Base-by-base conservation (phyloP, 1,140 invertebrate species). In the Bombus impatiens region DNA sequence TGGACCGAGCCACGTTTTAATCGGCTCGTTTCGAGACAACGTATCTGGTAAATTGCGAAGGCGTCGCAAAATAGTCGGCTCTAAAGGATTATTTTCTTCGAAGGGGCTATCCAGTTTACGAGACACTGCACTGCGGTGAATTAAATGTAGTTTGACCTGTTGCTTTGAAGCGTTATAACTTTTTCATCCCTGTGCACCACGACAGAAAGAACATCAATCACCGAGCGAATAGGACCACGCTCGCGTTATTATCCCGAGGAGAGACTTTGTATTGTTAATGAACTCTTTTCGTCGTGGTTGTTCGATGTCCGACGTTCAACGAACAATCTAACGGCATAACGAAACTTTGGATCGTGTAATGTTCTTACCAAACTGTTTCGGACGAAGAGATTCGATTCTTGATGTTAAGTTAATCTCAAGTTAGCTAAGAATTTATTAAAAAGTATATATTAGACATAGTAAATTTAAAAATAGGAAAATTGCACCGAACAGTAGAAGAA, bases 1-100 rank as follows among this genome's bases (percentile, higher is more conserved):
- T 10, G 59, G 4, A 62, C 59, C 28, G 13, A 12, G 44, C 62
- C 32, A 35, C 83, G 67, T 80, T 42, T 79, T 90, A 86, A 87
- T 87, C 86, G 80, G 40, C 57, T 89, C 77, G 82, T 87, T 78
- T 37, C 35, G 70, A 67, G 42, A 90, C 86, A 86, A 87, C 87
- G 81, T 65, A 82, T 13, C 12, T 22, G 59, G 59, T n/a, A n/a
- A 62, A 62, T 62, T 62, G 59, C 5, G 1, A 62, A 62, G 59
- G 59, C 59, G 70, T 67, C n/a, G 18, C 5, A 53, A 22, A 22
- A 53, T 22, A 25, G 32, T 68, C 59, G 59, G 28, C 28, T 12
- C 53, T 53, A 37, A 77, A 68, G 78, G 79, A 83, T 65, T 68
- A 22, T 77, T 79, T 87, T 87, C 86, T 78, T 62, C 59, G 62